Conservation (phyloP, 2,888 invertebrate species). For the Endomychus coccineus region DNA sequence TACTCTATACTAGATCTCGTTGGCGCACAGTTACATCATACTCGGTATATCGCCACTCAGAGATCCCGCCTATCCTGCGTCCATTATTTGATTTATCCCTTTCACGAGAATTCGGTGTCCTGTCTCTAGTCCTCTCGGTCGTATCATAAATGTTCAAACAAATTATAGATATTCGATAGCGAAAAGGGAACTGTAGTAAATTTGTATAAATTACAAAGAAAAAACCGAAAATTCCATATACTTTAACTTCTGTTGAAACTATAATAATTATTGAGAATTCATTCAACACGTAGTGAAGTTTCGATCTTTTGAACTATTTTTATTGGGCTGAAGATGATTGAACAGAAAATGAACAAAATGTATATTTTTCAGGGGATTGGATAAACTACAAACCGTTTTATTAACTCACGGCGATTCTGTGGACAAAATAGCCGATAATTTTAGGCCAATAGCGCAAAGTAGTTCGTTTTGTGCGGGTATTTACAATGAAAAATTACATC, state of each 20-base stretch:
- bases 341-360: background rate
- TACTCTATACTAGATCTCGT: too few species aligned
- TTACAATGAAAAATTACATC: constrained; percentile 78
- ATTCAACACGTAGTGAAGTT: background rate
- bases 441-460: constrained; percentile 80
- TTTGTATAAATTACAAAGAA: too few species aligned
- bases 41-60: too few species aligned
- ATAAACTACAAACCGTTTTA: constrained; percentile 80
- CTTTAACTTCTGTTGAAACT: background rate
- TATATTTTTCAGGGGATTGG: constrained; percentile 64
- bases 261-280: background rate
- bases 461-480: constrained; percentile 81
- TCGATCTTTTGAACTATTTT: background rate
- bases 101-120: too few species aligned
- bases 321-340: constrained; percentile 11
- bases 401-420: constrained; percentile 97
- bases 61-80: too few species aligned
- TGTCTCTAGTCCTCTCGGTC: too few species aligned
- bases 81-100: too few species aligned
- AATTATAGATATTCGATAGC: too few species aligned
- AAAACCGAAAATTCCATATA: too few species aligned
- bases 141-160: too few species aligned
- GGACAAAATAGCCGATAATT: constrained; percentile 81
- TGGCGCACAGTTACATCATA: too few species aligned
- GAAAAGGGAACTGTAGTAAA: too few species aligned